Evolutionary conservation across 2,888 invertebrate species (phyloP), one percentile per base, ranked within the genome.

Genomic region (Mechanitis mazaeus): DNA sequence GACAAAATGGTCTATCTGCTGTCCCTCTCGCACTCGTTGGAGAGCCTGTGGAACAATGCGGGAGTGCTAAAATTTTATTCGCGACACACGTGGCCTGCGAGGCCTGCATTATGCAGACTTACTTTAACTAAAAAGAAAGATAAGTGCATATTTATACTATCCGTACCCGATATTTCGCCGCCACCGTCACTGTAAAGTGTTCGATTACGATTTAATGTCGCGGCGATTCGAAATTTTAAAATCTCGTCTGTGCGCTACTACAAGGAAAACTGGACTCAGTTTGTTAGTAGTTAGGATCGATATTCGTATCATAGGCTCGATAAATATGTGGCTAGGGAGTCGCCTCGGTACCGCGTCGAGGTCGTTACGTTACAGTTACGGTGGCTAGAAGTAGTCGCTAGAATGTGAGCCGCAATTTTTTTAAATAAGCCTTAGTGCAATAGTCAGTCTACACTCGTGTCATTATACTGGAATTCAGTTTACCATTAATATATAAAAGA

Each of bases 201-300:
- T 88, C 89, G 88, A 90, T 89, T 89, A 87, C 90, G 87, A 90
- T 90, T 90, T 89, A 90, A 89, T 83, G 87, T 85, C 83, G 80
- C 79, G 81, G 72, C 77, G 73, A 77, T 74, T 77, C 74, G 76
- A 77, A 78, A 81, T 82, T 85, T 50, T 81, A 75, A 83, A 84
- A 83, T 83, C 81, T 64, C 45, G 45, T 53, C 31, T 33, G 7
- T 35, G 38, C n/a, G 9, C 12, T n/a, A 6, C 33, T 53, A 45
- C 33, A n/a, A 55, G 47, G 60, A 64, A 62, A 62, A 42, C 35
- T 42, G 20, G 45, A 59, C 60, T 42, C 58, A 64, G 56, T 46
- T 3, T 3, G 0, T 1, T 11, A 9, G 1, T 0, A 1, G 7
- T 35, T 56, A 54, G 47, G 56, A 46, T 59, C 33, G 5, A 50